Conservation (phyloP, 2,797 vertebrate genomes). For the Eulemur coronatus region DNA sequence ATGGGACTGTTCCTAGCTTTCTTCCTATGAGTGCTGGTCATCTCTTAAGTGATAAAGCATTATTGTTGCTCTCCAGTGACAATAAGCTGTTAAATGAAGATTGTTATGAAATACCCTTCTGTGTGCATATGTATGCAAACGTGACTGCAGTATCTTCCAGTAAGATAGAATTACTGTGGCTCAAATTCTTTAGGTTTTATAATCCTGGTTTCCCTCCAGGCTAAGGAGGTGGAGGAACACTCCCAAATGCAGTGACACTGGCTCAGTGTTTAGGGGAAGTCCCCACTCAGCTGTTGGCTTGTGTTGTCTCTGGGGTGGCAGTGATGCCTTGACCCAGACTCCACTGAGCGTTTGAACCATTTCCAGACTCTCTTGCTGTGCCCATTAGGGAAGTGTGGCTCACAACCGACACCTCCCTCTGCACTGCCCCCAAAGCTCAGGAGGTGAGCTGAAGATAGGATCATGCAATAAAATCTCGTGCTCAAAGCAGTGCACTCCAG, state of each 20-base stretch:
- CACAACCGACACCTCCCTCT: not conserved
- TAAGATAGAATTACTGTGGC: not conserved
- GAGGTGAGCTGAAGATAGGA: not conserved
- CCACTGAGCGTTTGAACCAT: not conserved
- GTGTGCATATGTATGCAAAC: not conserved
- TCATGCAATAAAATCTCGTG: not conserved
- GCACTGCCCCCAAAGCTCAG: not conserved
- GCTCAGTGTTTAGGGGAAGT: not conserved
- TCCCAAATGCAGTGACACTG: not conserved
- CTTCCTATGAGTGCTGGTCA: not conserved
- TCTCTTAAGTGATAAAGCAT: slow-evolving; percentile 11
- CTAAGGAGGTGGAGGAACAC: not conserved
- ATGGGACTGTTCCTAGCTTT: not conserved
- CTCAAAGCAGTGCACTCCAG: not conserved
- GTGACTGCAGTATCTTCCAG: not conserved
- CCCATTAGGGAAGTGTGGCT: not conserved
- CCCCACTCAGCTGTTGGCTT: not conserved
- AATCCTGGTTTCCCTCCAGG: not conserved
- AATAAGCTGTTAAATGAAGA: not conserved
- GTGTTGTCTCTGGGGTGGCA: not conserved
- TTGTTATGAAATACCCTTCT: slow-evolving; percentile 2
- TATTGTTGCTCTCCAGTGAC: not conserved
- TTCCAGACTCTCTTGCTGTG: not conserved
- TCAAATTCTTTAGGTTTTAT: not conserved
- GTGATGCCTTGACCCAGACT: not conserved